phyloP scores from a whole-genome alignment of 2,113 vertebrate species.

The Centrocercus urophasianus region DNA sequence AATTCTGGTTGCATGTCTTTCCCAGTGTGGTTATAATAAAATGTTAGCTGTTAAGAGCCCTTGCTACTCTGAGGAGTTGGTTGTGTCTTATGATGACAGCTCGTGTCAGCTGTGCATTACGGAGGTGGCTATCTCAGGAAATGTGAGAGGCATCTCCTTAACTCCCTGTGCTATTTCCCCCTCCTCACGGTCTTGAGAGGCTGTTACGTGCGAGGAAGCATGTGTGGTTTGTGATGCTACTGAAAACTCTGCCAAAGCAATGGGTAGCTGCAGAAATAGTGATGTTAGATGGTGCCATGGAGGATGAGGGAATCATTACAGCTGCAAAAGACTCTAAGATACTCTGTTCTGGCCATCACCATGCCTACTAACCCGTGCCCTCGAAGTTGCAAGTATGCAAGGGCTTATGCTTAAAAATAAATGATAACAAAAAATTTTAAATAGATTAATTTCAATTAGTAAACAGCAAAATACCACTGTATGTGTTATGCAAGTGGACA shows the following conservation, averaged over 20 bases:
- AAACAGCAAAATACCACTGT: neutral
- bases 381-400: neutral
- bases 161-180: neutral
- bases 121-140: conserved; percentile 56
- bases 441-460: neutral
- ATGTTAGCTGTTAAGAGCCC: conserved; percentile 37
- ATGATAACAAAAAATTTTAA: neutral
- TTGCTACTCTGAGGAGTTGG: conserved; percentile 22
- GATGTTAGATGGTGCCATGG: neutral
- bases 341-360: no score
- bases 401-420: neutral
- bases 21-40: neutral
- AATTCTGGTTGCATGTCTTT: neutral
- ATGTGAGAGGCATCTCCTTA: conserved; percentile 62
- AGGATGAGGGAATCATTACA: no score
- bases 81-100: conserved; percentile 64
- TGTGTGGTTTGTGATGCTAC: neutral
- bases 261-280: neutral
- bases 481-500: neutral
- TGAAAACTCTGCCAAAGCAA: neutral
- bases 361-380: no score
- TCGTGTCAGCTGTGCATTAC: conserved; percentile 54
- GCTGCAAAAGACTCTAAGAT: no score
- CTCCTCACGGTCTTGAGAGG: neutral
- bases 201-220: neutral